Evolutionary conservation across 2,113 vertebrate species (phyloP).

Genomic region (Mustelus asterias): DNA sequence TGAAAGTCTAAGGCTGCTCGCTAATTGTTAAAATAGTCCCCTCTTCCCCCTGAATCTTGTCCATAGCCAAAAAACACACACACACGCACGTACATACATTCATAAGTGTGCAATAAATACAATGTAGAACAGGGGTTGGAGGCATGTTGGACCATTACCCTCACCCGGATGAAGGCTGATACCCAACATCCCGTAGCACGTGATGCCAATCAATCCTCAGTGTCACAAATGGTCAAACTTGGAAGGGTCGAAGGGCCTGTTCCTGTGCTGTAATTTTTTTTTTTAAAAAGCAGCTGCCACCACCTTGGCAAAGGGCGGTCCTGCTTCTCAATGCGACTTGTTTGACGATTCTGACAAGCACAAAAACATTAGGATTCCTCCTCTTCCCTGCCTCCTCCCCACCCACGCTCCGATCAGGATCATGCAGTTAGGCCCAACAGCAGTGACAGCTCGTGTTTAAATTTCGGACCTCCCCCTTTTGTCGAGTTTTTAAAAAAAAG

Average conservation of each 20-base stretch:
- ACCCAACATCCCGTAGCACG: background rate
- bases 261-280: too few relatives aligned
- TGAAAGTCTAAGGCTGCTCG: slow-evolving; percentile 8
- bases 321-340: background rate
- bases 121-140: background rate
- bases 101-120: slow-evolving; percentile 25
- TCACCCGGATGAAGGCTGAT: background rate
- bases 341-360: background rate
- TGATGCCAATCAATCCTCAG: background rate
- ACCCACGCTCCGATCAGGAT: too few relatives aligned
- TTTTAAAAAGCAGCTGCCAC: background rate
- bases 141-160: background rate
- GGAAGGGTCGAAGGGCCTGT: too few relatives aligned
- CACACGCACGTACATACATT: background rate
- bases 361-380: background rate
- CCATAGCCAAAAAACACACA: background rate
- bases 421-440: background rate
- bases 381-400: too few relatives aligned
- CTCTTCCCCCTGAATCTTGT: background rate
- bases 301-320: background rate
- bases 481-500: background rate
- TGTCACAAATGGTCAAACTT: background rate
- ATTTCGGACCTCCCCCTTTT: background rate
- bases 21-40: background rate
- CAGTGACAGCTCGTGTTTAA: background rate